phyloP scores from a whole-genome alignment of 2,113 vertebrate species.

The Psephotus haematonotus region DNA sequence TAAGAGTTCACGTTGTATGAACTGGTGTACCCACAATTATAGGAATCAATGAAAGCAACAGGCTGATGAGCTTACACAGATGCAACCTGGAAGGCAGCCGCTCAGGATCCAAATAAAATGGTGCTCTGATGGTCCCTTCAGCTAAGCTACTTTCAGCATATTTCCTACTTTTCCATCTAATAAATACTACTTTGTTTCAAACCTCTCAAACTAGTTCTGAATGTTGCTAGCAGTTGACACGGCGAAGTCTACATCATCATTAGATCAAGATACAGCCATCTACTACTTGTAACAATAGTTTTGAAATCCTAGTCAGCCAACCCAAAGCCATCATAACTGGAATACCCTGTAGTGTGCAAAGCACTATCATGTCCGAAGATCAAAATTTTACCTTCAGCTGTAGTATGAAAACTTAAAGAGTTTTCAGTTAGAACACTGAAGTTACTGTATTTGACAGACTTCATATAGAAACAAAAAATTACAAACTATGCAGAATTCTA shows the following conservation, averaged over 20 bases:
- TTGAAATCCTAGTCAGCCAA: background rate
- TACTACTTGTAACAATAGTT: background rate
- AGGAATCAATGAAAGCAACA: background rate
- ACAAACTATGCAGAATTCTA: background rate
- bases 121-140: background rate
- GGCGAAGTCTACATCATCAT: background rate
- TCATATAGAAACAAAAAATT: no score
- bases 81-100: background rate
- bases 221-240: background rate
- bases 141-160: background rate
- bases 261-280: background rate
- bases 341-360: background rate
- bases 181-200: background rate
- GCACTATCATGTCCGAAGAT: background rate
- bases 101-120: background rate
- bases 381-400: background rate
- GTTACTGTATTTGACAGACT: no score
- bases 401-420: rapidly evolving
- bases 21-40: background rate
- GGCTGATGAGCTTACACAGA: background rate
- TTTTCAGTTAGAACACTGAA: background rate
- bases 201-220: background rate
- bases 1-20: background rate
- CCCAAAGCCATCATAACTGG: background rate
- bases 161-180: background rate